These are phyloP conservation scores for Zootermopsis nevadensis DNA, from an alignment of 2,888 invertebrate species.

Conservation along the genomic window DNA sequence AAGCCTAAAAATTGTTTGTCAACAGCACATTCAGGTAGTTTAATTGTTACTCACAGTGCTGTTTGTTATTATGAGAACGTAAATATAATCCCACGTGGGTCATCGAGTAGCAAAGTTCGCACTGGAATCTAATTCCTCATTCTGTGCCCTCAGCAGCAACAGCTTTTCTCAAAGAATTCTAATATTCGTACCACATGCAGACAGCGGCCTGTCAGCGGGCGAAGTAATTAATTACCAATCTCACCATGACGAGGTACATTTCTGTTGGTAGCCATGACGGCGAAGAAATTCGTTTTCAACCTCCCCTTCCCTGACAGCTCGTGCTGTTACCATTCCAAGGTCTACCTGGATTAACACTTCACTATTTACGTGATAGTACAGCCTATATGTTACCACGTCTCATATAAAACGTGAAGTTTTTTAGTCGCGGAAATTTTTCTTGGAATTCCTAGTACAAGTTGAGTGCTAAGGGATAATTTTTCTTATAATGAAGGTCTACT, in stretches of 20 bases:
- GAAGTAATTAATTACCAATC: conserved; percentile 47
- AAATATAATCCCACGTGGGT: no score
- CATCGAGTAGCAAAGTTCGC: not conserved
- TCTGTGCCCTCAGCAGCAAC: not conserved
- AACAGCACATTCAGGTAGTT: no score
- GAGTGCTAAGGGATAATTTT: no score
- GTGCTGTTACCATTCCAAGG: conserved; percentile 13
- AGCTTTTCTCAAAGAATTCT: conserved; percentile 34
- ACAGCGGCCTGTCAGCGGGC: conserved; percentile 36
- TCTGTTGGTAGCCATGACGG: conserved; percentile 45
- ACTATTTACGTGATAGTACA: not conserved
- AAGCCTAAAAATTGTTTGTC: no score
- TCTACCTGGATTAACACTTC: conserved; percentile 29
- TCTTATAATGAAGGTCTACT: no score
- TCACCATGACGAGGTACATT: conserved; percentile 46
- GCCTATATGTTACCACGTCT: not conserved
- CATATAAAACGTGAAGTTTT: not conserved
- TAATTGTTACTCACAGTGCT: no score
- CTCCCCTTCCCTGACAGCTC: not conserved
- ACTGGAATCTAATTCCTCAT: conserved; percentile 26
- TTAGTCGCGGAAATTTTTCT: not conserved
- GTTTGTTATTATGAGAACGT: no score
- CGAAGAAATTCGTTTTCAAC: conserved; percentile 41
- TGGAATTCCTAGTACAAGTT: not conserved
- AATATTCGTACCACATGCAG: conserved; percentile 46